These are phyloP conservation scores for Gobio gobio DNA, from an alignment of 2,113 vertebrate species.

Conservation along the genomic window DNA sequence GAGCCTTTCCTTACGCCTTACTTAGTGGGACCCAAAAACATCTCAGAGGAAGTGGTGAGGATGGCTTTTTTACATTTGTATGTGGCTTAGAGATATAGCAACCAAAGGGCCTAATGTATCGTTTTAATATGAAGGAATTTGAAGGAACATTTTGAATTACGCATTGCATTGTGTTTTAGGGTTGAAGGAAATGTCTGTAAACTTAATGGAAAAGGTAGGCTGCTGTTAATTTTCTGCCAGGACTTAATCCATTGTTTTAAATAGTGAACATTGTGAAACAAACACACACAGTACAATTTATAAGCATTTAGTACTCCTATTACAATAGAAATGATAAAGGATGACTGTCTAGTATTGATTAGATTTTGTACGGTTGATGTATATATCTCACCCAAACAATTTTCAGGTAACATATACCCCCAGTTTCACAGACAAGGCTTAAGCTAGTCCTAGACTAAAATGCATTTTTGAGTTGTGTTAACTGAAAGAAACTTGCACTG, in stretches of 20 bases:
- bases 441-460: too few relatives aligned
- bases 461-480: too few relatives aligned
- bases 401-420: neutral
- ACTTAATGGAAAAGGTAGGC: neutral
- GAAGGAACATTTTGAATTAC: neutral
- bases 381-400: neutral
- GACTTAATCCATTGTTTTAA: neutral
- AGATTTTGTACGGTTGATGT: neutral
- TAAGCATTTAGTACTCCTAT: neutral
- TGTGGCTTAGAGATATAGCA: neutral
- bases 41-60: conserved; percentile 74
- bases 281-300: neutral
- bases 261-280: neutral
- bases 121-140: neutral
- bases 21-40: conserved; percentile 77
- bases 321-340: neutral
- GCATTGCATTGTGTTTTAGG: neutral
- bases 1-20: conserved; percentile 78
- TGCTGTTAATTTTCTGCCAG: neutral
- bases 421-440: too few relatives aligned
- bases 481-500: too few relatives aligned
- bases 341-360: neutral
- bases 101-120: neutral
- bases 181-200: neutral
- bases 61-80: neutral